A percentile compares a stretch with the other conserved stretches of the same genome.
Conservation (phyloP, 2,888 invertebrate genomes). For the Parnassius apollo region DNA sequence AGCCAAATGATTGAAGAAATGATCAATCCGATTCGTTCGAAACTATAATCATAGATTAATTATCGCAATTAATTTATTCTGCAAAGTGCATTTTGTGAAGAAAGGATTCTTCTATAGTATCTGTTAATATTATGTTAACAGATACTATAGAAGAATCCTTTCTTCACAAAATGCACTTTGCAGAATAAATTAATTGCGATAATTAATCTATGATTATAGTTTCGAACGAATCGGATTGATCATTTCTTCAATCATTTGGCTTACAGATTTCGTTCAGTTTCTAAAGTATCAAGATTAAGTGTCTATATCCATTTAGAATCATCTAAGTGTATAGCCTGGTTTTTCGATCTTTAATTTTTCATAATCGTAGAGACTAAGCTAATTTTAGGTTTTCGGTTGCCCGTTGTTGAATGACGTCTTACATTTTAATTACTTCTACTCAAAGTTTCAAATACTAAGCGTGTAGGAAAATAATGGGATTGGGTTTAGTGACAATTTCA, state of each 20-base stretch:
- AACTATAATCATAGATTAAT: constrained; percentile 9
- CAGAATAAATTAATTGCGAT: neutral
- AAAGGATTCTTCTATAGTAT: too few species aligned
- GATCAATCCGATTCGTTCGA: neutral
- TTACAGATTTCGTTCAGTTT: neutral
- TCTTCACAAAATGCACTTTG: too few species aligned
- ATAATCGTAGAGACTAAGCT: too few species aligned
- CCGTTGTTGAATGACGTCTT: too few species aligned
- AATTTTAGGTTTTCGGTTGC: too few species aligned
- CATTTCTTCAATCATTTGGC: neutral
- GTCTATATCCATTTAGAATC: neutral
- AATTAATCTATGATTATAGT: constrained; percentile 8
- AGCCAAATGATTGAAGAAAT: neutral
- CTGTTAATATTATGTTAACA: too few species aligned
- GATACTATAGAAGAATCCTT: too few species aligned
- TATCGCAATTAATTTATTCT: neutral
- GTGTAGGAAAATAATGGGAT: too few species aligned
- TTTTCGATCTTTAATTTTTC: neutral
- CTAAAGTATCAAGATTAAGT: neutral
- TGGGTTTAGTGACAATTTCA: too few species aligned
- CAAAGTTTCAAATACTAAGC: too few species aligned
- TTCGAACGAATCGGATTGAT: neutral
- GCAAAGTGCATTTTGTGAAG: too few species aligned
- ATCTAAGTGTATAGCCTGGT: neutral
- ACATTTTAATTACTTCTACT: too few species aligned